Base-by-base conservation (phyloP, 2,888 invertebrate genomes). In the Alentia gelatinosa region DNA sequence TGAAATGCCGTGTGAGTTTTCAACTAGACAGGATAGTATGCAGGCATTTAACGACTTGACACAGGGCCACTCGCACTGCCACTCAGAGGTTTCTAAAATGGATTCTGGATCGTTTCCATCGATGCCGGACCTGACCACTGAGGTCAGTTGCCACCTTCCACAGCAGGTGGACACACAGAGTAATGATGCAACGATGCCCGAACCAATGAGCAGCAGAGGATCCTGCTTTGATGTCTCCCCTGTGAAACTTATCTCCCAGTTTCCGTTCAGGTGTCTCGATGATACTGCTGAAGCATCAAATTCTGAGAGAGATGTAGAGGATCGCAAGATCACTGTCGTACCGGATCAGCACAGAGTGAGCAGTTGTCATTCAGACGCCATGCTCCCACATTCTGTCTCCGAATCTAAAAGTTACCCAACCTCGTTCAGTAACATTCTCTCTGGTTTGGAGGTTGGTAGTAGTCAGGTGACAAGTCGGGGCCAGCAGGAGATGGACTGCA, bases 141-240 rank as follows among this genome's bases (percentile, higher is more conserved):
- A 79, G 39, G 39, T 39, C n/a, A 23, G 79, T 5, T 79, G 3
- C 39, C 35, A 19, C 26, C 37, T n/a, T 4, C 79, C 39, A 9
- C 47, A 47, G 47, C 19, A 12, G 9, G 23, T 63, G 15, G 79
- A 79, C n/a, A 3, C 79, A 3, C 79, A 79, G 5, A 79, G 37
- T 23, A 86, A 86, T 50, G 47, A 86, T 5, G 86, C 86, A 42
- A 86, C 47, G 12, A 42, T 86, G 50, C 86, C 1, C 7, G 86
- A 86, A 23, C 86, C 86, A 1, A 1, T 86, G 12, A 86, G 86
- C 35, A 86, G 86, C 50, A 19, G 86, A 1, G 86, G 86, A 1
- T 42, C 42, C 42, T 35, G 9, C 86, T 86, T 86, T 86, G 86
- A 86, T 50, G 86, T 86, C 23, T 86, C 86, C 1, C 86, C 86